Base-by-base conservation (phyloP, 2,888 invertebrate genomes). In the Danaus chrysippus region DNA sequence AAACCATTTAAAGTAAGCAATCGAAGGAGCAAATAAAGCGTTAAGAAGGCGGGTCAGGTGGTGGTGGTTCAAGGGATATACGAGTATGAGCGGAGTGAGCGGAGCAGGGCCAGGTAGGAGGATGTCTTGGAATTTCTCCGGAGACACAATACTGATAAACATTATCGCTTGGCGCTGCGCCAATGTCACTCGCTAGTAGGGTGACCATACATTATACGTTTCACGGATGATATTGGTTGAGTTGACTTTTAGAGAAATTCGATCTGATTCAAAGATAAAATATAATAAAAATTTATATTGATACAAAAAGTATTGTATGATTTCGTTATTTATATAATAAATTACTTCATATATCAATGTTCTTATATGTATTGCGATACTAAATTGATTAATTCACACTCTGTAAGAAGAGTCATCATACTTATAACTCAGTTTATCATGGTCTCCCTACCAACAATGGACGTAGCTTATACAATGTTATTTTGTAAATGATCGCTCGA, bases 161-260 rank as follows among this genome's bases (percentile, higher is more conserved):
- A 67, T 67, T 67, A 63, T 65, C 65, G 63, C 65, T 59, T 67
- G 67, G 67, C 67, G 46, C 15, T 10, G 11, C 54, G 60, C 67
- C 67, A 67, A 43, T 46, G 19, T 44, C 59, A 13, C 44, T 49
- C 3, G 49, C 49, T 15, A 49, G 17, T 49, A 49, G 49, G 17
- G 49, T 49, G 49, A 49, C 49, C 49, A n/a, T 17, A 17, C 17
- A 49, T 49, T 15, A 49, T 17, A 17, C 17, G 11, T 17, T 17
- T 10, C 17, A 17, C 17, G 10, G 17, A 17, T 43, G n/a, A 12
- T 15, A 17, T 49, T 49, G 11, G 1, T 49, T 9, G 1, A 15
- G 15, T 6, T 2, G 10, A 49, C 15, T 10, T 10, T 17, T 11
- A 17, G 17, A 11, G 9, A 17, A 6, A 34, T 34, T 34, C 8